Percentiles rank a stretch among this genome's conserved stretches.
Conservation (phyloP, 1,140 invertebrate genomes). For the Chlorops oryzae region DNA sequence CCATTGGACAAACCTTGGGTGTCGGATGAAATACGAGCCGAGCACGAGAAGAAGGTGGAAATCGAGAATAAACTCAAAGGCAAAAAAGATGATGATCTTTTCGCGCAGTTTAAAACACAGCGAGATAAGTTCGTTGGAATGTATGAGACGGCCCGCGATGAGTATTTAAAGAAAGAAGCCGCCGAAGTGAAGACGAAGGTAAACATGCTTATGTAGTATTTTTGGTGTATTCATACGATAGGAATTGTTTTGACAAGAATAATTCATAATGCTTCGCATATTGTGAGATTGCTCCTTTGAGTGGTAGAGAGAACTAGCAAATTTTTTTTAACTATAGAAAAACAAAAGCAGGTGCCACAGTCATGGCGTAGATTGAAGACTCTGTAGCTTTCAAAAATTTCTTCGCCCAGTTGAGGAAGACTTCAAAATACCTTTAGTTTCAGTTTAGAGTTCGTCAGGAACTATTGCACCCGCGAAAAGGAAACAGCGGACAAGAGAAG, state of each 20-base stretch:
- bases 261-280: background rate
- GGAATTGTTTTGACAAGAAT: background rate
- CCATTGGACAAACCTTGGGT: constrained; percentile 47
- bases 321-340: too few species aligned
- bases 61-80: constrained; percentile 45
- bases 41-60: constrained; percentile 35
- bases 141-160: constrained; percentile 36
- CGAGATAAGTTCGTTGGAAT: constrained; percentile 42
- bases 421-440: too few species aligned
- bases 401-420: too few species aligned
- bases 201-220: constrained; percentile 11
- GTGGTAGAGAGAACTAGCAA: too few species aligned
- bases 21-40: constrained; percentile 34
- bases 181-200: constrained; percentile 41
- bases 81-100: constrained; percentile 44
- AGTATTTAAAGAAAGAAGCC: constrained; percentile 40
- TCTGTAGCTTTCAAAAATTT: too few species aligned
- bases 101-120: constrained; percentile 44
- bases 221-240: background rate
- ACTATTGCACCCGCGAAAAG: too few species aligned
- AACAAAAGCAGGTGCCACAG: too few species aligned
- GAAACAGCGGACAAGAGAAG: too few species aligned
- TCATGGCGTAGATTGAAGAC: too few species aligned
- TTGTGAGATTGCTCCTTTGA: background rate
- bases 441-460: too few species aligned